A percentile compares a stretch with the other conserved stretches of the same genome.
phyloP scores from a whole-genome alignment of 1,140 invertebrate genomes.

The Dendrolimus kikuchii region DNA sequence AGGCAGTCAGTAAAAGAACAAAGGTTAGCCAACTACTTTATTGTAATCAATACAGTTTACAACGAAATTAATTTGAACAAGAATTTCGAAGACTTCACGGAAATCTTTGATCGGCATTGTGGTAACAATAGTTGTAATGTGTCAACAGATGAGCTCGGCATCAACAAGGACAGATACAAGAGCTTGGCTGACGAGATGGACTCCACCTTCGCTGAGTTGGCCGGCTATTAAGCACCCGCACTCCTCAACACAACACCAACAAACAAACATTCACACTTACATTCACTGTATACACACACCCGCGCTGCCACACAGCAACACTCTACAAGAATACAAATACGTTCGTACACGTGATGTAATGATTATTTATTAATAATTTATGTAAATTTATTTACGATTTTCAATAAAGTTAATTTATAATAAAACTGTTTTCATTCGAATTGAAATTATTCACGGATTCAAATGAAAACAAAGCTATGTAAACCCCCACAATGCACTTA shows the following conservation, averaged over 20 bases:
- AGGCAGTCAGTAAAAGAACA: too few species aligned
- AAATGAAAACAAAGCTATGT: too few species aligned
- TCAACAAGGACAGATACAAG: slow-evolving; percentile 99
- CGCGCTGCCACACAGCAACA: slow-evolving; percentile 20
- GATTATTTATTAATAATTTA: slow-evolving; percentile 68
- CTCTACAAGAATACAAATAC: slow-evolving; percentile 27
- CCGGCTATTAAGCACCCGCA: slow-evolving; percentile 79
- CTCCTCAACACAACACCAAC: slow-evolving; percentile 32
- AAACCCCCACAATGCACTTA: too few species aligned
- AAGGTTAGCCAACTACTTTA: too few species aligned
- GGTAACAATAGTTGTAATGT: not conserved
- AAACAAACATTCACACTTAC: slow-evolving; percentile 27
- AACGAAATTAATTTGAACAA: too few species aligned
- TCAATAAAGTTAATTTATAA: slow-evolving; percentile 70
- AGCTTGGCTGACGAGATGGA: slow-evolving; percentile 96
- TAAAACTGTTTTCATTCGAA: slow-evolving; percentile 15
- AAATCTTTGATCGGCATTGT: not conserved
- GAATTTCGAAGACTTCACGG: not conserved
- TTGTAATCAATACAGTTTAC: too few species aligned
- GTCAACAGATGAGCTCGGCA: slow-evolving; percentile 93
- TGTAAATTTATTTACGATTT: slow-evolving; percentile 73
- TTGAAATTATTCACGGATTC: too few species aligned
- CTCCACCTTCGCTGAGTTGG: slow-evolving; percentile 97
- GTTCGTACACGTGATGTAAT: slow-evolving; percentile 59
- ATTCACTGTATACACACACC: slow-evolving; percentile 30